These are phyloP conservation scores for Aporophyla nigra DNA, from an alignment of 2,888 invertebrate genomes.

Conservation along the genomic window DNA sequence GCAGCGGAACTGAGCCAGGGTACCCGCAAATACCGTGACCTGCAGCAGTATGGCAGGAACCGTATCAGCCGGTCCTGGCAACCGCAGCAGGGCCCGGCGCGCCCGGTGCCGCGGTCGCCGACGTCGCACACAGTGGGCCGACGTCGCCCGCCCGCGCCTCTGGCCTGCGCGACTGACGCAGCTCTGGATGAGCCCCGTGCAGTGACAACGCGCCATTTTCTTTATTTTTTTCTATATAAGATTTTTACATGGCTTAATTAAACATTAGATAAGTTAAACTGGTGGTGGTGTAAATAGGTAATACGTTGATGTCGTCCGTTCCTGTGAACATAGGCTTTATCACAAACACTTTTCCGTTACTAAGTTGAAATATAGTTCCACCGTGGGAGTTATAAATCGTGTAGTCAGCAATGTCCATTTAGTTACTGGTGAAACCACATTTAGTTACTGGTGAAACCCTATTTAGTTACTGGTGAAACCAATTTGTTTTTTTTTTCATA, in stretches of 20 bases:
- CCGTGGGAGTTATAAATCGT: conserved; percentile 64
- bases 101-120: conserved; percentile 80
- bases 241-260: conserved; percentile 48
- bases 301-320: conserved; percentile 60
- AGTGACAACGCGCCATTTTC: conserved; percentile 60
- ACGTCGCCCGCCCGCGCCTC: conserved; percentile 75
- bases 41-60: conserved; percentile 73
- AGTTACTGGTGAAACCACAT: too few relatives aligned
- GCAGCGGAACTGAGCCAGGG: conserved; percentile 88
- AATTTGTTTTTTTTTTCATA: conserved; percentile 63
- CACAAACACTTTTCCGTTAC: conserved; percentile 74
- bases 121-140: conserved; percentile 70
- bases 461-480: too few relatives aligned
- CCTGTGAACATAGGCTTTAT: conserved; percentile 57
- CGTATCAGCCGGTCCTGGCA: conserved; percentile 64
- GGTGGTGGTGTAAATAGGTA: conserved; percentile 62
- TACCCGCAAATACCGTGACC: conserved; percentile 74
- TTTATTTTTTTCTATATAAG: conserved; percentile 37
- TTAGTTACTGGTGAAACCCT: too few relatives aligned
- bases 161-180: conserved; percentile 75
- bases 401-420: conserved; percentile 76
- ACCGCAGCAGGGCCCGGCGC: conserved; percentile 73
- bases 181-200: conserved; percentile 70
- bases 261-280: conserved; percentile 19
- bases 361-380: conserved; percentile 45